These are phyloP conservation scores for Muscina levida DNA, from an alignment of 2,888 invertebrate species.

Conservation along the genomic window DNA sequence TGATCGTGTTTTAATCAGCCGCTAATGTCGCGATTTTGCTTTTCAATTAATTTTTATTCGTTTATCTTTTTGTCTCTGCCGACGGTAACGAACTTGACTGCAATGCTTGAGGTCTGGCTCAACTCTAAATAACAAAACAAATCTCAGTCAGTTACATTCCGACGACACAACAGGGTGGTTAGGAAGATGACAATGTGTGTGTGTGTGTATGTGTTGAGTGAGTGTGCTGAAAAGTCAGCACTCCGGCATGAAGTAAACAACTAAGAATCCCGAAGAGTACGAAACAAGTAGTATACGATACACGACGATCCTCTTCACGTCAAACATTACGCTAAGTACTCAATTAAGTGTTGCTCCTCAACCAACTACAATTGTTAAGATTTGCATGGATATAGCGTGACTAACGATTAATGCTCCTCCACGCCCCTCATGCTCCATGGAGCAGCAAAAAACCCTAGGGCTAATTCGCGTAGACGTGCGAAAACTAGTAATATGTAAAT, in stretches of 20 bases:
- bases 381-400: slow-evolving; percentile 32
- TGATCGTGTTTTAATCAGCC: slow-evolving; percentile 47
- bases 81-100: slow-evolving; percentile 48
- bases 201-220: slow-evolving; percentile 11
- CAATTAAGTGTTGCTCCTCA: neutral
- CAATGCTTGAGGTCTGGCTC: slow-evolving; percentile 58
- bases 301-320: slow-evolving; percentile 1
- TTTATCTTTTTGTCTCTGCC: slow-evolving; percentile 12
- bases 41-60: slow-evolving; percentile 2
- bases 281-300: slow-evolving; percentile 39
- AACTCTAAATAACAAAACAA: slow-evolving; percentile 61
- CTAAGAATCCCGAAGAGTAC: slow-evolving; percentile 29
- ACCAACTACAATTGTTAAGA: slow-evolving; percentile 19
- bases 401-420: slow-evolving; percentile 36
- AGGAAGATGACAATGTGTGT: neutral
- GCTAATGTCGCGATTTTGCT: slow-evolving; percentile 39
- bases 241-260: neutral
- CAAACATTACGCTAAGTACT: slow-evolving; percentile 8
- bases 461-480: slow-evolving; percentile 50
- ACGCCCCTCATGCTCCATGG: neutral
- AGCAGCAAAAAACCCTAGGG: neutral
- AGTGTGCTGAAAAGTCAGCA: neutral
- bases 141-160: slow-evolving; percentile 44
- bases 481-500: slow-evolving; percentile 41
- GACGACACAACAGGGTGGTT: slow-evolving; percentile 6